Base-by-base conservation (phyloP, 2,797 vertebrate species). In the Pampus argenteus region DNA sequence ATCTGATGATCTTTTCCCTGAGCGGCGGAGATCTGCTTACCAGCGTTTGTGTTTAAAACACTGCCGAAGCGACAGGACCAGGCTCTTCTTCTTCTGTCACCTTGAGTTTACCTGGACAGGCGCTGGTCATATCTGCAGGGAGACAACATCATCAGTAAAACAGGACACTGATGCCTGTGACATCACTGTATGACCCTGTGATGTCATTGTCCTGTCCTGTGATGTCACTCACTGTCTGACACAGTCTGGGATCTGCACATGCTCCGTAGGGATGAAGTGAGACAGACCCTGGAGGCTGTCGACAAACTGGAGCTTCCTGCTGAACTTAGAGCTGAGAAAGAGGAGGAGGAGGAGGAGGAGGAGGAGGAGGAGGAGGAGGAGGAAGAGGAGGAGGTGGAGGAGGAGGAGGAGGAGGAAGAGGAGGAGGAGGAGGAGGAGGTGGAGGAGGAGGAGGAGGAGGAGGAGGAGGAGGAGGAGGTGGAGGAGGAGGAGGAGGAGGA, bases 291-390 rank as follows among this genome's bases (percentile, higher is more conserved):
- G 62, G 1, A 96, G 93, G 55, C 88, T 95, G 60, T 86, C 51
- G 4, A 95, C 69, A 0, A 96, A 96, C 74, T 85, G 89, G 2
- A 96, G 85, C 84, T 96, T 96, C 54, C 92, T 82, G 67, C 94
- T 94, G 87, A 96, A 96, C 76, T 96, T 96, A n/a, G 95, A 92
- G 69, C 95, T 94, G 90, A 64, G 11, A 71, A 48, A 0, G 57
- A 77, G 9, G 47, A 67, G 1, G 18, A 49, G 1, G 40, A 42
- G 5, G 17, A 50, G 1, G 8, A 14, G 5, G 40, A 11, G 10
- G 25, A 17, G 22, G 29, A 20, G 20, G 36, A 65, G 14, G 17
- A 18, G 25, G 13, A 18, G 9, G 25, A 17, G 9, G 42, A 34
- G n/a, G 17, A 9, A 14, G 22, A 15, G 14, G 29, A 20, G n/a